phyloP scores from a whole-genome alignment of 2,888 invertebrate genomes.

The Callinectes sapidus region DNA sequence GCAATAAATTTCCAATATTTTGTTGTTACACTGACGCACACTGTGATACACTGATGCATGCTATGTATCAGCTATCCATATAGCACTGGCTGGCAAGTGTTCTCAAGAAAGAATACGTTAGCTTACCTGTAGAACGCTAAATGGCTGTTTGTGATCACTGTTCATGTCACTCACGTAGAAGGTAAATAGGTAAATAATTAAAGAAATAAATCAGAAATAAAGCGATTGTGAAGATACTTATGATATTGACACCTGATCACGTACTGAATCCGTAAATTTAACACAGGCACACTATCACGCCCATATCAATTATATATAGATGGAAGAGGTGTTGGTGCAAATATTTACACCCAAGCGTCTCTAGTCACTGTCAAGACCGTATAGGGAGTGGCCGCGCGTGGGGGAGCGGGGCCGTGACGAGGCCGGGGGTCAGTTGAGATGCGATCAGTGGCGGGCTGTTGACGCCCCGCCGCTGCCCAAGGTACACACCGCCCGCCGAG shows the following conservation, averaged over 20 bases:
- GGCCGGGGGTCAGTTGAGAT: slow-evolving; percentile 26
- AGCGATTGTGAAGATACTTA: too few relatives aligned
- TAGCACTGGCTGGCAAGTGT: background rate
- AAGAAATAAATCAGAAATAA: too few relatives aligned
- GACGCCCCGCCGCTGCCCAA: slow-evolving; percentile 24
- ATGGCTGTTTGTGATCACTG: background rate
- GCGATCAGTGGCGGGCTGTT: slow-evolving; percentile 35
- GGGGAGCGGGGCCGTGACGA: slow-evolving; percentile 28
- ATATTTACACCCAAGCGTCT: slow-evolving; percentile 29
- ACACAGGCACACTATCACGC: background rate
- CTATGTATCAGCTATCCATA: background rate
- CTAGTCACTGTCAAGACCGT: background rate
- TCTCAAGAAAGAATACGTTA: background rate
- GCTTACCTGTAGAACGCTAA: background rate
- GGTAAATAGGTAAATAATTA: background rate
- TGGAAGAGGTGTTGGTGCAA: slow-evolving; percentile 4
- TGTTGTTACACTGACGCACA: background rate
- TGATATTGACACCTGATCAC: background rate
- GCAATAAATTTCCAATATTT: background rate
- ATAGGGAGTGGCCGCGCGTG: slow-evolving; percentile 28
- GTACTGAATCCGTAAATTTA: background rate
- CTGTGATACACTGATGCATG: background rate
- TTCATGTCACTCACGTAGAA: background rate
- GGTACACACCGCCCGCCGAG: slow-evolving; percentile 3
- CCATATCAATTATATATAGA: background rate